Evolutionary conservation across 1,140 invertebrate genomes (phyloP).

Genomic region (Papilio machaon): DNA sequence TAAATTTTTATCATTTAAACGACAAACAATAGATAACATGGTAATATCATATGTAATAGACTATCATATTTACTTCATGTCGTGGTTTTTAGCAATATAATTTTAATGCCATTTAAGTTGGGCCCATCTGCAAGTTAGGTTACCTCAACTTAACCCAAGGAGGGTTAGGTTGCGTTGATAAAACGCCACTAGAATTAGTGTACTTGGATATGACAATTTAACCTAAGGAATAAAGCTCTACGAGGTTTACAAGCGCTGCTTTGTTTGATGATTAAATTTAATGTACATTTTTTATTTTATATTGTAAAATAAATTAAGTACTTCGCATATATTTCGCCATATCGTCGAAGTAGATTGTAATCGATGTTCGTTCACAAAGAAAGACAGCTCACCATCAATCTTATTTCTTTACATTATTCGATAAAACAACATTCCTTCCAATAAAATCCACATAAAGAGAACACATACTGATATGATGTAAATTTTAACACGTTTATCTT

Average conservation of each 20-base stretch:
- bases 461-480: neutral
- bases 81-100: no score
- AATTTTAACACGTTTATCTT: conserved; percentile 14
- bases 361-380: neutral
- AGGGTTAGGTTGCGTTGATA: no score
- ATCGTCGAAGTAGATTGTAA: neutral
- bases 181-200: no score
- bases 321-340: neutral
- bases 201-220: neutral
- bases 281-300: neutral
- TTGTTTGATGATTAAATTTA: no score
- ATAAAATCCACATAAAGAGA: neutral
- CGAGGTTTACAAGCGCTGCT: no score
- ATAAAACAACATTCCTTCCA: neutral
- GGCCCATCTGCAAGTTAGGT: no score
- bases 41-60: no score
- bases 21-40: no score
- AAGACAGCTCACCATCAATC: neutral
- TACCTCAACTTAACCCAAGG: no score
- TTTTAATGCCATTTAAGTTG: no score
- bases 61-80: no score
- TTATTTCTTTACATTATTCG: neutral
- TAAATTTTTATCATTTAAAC: no score
- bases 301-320: neutral
- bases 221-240: neutral